phyloP scores from a whole-genome alignment of 2,113 vertebrate genomes.

The Holacanthus passer region DNA sequence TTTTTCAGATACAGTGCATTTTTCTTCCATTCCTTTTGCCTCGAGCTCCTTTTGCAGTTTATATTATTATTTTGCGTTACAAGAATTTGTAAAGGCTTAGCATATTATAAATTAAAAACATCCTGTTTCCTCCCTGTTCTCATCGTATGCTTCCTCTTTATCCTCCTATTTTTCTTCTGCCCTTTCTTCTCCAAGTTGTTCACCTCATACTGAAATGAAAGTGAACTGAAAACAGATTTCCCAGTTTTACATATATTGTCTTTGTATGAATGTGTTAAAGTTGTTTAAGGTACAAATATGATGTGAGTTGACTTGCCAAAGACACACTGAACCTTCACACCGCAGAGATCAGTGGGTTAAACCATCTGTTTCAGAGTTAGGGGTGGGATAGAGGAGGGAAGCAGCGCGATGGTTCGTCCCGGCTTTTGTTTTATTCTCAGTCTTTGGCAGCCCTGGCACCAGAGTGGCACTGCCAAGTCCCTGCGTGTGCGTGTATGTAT shows the following conservation, averaged over 20 bases:
- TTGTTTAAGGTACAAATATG: slow-evolving; percentile 40
- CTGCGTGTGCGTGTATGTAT: slow-evolving; percentile 39
- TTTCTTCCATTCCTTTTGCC: neutral
- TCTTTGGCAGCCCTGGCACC: slow-evolving; percentile 72
- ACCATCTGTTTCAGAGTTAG: slow-evolving; percentile 71
- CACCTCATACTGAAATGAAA: neutral
- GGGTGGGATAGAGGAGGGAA: slow-evolving; percentile 48
- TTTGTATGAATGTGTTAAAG: slow-evolving; percentile 4
- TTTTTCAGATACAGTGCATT: neutral
- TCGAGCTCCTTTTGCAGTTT: neutral
- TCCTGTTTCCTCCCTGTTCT: slow-evolving; percentile 39
- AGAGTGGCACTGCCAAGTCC: slow-evolving; percentile 76
- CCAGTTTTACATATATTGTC: neutral
- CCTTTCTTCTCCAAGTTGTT: neutral
- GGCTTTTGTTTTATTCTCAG: slow-evolving; percentile 79
- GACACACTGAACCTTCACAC: slow-evolving; percentile 59
- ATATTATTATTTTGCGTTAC: neutral
- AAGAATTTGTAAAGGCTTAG: slow-evolving; percentile 6
- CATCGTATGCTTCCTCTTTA: slow-evolving; percentile 24
- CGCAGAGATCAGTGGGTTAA: slow-evolving; percentile 64
- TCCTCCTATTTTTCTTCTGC: slow-evolving; percentile 13
- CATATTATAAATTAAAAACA: slow-evolving; percentile 29
- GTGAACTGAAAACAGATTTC: neutral
- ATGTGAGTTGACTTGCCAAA: slow-evolving; percentile 52
- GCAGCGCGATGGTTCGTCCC: slow-evolving; percentile 71